A percentile compares a stretch with the other conserved stretches of the same genome.
Conservation (phyloP, 1,140 invertebrate species). For the Dendroctonus ponderosae region DNA sequence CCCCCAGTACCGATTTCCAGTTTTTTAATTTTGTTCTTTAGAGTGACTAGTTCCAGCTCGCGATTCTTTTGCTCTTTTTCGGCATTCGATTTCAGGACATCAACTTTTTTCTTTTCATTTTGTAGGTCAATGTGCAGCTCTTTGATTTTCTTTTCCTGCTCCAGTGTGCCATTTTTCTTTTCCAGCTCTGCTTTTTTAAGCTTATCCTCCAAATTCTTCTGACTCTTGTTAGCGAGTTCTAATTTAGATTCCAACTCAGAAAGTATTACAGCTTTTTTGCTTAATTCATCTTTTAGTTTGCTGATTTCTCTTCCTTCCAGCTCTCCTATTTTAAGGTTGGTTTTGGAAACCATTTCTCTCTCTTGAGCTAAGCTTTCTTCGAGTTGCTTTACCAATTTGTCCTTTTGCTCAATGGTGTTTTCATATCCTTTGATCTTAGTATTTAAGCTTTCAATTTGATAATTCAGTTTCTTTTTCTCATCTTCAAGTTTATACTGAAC, state of each 20-base stretch:
- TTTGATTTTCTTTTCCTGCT: slow-evolving; percentile 61
- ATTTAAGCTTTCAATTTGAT: slow-evolving; percentile 53
- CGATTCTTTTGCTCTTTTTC: slow-evolving; percentile 64
- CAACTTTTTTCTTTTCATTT: slow-evolving; percentile 64
- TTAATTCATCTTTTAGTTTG: slow-evolving; percentile 51
- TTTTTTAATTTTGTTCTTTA: slow-evolving; percentile 64
- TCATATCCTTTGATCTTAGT: slow-evolving; percentile 59
- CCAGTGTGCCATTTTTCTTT: slow-evolving; percentile 54
- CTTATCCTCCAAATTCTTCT: slow-evolving; percentile 58
- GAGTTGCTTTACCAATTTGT: slow-evolving; percentile 60
- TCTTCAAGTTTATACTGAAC: slow-evolving; percentile 60
- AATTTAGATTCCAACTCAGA: slow-evolving; percentile 59
- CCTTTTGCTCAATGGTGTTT: slow-evolving; percentile 58
- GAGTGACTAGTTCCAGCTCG: slow-evolving; percentile 63
- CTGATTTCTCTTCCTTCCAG: slow-evolving; percentile 37
- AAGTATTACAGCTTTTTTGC: slow-evolving; percentile 54
- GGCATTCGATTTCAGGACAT: slow-evolving; percentile 60
- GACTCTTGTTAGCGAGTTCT: slow-evolving; percentile 62
- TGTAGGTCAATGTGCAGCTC: slow-evolving; percentile 64
- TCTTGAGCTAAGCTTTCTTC: slow-evolving; percentile 47
- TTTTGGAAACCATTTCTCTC: slow-evolving; percentile 35
- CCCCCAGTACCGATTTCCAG: slow-evolving; percentile 61
- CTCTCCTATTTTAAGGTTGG: slow-evolving; percentile 33
- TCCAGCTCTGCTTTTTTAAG: slow-evolving; percentile 56
- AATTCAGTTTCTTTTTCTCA: slow-evolving; percentile 47